These are phyloP conservation scores for Cheilosia urbana DNA, from an alignment of 2,888 invertebrate species.

Conservation along the genomic window DNA sequence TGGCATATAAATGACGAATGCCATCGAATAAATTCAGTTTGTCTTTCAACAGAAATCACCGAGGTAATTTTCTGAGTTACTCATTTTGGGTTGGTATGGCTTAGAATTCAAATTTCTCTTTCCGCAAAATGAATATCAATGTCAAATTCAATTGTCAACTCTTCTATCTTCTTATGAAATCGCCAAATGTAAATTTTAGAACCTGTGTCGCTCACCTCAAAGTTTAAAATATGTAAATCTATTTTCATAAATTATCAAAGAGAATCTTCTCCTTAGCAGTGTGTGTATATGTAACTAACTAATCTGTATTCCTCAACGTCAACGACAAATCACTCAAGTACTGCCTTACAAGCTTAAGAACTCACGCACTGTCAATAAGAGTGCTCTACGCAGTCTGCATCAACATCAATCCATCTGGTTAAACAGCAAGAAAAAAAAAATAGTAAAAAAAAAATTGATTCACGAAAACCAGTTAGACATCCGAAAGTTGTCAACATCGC, in stretches of 20 bases:
- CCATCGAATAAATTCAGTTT: too few species aligned
- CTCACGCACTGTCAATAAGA: constrained; percentile 32
- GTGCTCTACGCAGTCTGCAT: neutral
- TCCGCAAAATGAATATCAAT: too few species aligned
- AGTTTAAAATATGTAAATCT: too few species aligned
- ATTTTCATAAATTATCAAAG: neutral
- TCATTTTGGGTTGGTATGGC: too few species aligned
- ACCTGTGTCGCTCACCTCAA: neutral
- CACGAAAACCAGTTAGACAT: constrained; percentile 61
- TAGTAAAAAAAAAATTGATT: constrained; percentile 1
- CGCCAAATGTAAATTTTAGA: too few species aligned
- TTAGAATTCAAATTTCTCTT: too few species aligned
- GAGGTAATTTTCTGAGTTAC: too few species aligned
- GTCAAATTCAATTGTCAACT: too few species aligned
- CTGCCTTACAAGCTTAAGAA: constrained; percentile 32
- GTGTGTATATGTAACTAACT: neutral
- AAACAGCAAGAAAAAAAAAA: neutral
- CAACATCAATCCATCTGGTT: neutral
- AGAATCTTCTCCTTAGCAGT: neutral
- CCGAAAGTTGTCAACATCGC: constrained; percentile 64
- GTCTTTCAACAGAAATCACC: too few species aligned
- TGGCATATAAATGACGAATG: too few species aligned
- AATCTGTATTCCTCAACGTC: constrained; percentile 27
- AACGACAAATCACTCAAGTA: constrained; percentile 27
- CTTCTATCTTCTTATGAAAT: too few species aligned